Conservation (phyloP, 2,797 vertebrate genomes). For the Silurus lanzhouensis region DNA sequence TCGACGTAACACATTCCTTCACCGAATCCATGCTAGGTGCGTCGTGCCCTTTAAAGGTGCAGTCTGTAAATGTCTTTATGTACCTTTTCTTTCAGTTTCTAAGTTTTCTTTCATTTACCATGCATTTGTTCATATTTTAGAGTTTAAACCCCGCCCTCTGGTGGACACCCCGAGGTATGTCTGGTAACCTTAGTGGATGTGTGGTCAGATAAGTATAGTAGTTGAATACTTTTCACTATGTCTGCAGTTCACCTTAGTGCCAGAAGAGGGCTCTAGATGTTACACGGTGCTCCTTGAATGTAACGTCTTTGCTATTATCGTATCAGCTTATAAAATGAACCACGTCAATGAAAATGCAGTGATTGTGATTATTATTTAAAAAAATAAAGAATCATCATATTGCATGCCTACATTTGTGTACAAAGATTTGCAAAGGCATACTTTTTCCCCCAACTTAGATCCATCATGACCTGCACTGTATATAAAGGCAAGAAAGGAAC, state of each 20-base stretch:
- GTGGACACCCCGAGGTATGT: not conserved
- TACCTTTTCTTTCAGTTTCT: not conserved
- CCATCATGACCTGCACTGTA: conserved; percentile 22
- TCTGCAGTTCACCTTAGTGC: not conserved
- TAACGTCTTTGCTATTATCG: not conserved
- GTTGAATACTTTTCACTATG: not conserved
- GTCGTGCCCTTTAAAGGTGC: conserved; percentile 11
- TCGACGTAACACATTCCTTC: conserved; percentile 40
- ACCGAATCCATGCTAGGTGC: conserved; percentile 40
- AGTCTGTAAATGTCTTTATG: conserved; percentile 13
- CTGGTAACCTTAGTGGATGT: not conserved
- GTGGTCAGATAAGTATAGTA: not conserved
- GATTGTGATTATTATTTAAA: conserved; percentile 35
- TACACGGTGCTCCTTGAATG: conserved; percentile 19
- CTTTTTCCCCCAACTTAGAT: not conserved
- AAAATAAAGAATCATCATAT: conserved; percentile 50
- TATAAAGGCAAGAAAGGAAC: conserved; percentile 27
- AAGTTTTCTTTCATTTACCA: not conserved
- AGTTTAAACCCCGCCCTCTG: not conserved
- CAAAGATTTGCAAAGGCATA: conserved; percentile 37
- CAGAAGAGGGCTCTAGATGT: conserved; percentile 21
- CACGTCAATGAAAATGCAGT: conserved; percentile 45
- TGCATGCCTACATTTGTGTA: conserved; percentile 52
- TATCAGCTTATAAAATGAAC: not conserved
- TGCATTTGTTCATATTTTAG: not conserved